Conservation (phyloP, 2,797 vertebrate genomes). For the Melanotaenia nigrans region DNA sequence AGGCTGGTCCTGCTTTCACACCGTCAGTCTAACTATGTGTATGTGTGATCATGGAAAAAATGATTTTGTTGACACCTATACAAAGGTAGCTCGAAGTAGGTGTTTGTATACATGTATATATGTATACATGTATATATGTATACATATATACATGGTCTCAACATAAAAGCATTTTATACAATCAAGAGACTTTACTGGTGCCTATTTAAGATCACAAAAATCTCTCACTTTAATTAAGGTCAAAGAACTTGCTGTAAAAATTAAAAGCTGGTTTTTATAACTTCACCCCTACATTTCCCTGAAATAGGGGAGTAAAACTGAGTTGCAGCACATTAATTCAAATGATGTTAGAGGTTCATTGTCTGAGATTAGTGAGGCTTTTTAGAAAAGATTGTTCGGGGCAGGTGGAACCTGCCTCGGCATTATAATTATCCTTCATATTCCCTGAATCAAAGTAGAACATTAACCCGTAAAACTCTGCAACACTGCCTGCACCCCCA, state of each 20-base stretch:
- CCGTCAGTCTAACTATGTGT: background rate
- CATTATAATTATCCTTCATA: conserved; percentile 31
- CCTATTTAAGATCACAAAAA: background rate
- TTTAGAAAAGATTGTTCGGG: conserved; percentile 17
- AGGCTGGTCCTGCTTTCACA: conserved; percentile 4
- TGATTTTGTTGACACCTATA: background rate
- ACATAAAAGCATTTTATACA: background rate
- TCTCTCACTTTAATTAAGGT: too few relatives aligned
- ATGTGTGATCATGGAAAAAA: background rate
- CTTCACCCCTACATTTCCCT: background rate
- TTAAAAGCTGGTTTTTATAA: conserved; percentile 6
- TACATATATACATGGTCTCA: background rate
- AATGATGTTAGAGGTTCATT: conserved; percentile 26
- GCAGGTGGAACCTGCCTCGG: conserved; percentile 39
- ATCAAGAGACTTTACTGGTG: background rate
- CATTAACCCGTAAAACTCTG: conserved; percentile 21
- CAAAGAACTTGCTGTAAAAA: background rate
- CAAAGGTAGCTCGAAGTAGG: background rate
- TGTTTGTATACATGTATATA: background rate
- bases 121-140: background rate
- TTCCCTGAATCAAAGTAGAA: conserved; percentile 36
- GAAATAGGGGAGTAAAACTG: background rate
- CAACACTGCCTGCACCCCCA: too few relatives aligned
- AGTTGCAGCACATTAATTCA: conserved; percentile 25
- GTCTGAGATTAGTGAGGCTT: conserved; percentile 45